Evolutionary conservation across 2,797 vertebrate species (phyloP).

Genomic region (Oreochromis grahami): DNA sequence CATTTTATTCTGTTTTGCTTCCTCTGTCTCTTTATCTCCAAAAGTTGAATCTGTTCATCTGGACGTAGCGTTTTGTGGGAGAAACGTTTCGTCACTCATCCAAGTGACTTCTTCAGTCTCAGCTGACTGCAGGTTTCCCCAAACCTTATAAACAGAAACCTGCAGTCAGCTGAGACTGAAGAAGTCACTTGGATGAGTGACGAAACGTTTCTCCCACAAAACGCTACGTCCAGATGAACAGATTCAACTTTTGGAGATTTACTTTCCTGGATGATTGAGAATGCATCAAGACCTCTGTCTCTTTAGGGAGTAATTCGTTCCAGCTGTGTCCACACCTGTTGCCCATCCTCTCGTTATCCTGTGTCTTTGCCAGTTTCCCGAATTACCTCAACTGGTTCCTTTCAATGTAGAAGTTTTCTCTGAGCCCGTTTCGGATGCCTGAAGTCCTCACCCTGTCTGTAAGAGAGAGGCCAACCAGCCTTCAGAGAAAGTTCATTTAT

Average conservation of each 20-base stretch:
- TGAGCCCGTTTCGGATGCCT: neutral
- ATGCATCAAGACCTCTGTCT: neutral
- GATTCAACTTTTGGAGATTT: too few species aligned
- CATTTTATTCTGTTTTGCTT: neutral
- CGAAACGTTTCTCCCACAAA: too few species aligned
- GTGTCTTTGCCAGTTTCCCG: neutral
- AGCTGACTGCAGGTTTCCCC: too few species aligned
- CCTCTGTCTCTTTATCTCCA: neutral
- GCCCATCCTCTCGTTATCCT: neutral
- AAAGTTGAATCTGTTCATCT: too few species aligned
- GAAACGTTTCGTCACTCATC: too few species aligned
- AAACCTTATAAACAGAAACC: too few species aligned
- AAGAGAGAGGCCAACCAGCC: neutral
- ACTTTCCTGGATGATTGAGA: too few species aligned
- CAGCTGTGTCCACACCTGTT: neutral
- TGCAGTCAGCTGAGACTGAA: too few species aligned
- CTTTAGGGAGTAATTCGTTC: neutral
- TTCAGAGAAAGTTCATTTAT: neutral
- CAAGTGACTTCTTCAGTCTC: too few species aligned
- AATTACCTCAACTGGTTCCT: neutral
- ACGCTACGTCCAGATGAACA: too few species aligned
- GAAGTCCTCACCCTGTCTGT: neutral
- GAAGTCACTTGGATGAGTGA: too few species aligned
- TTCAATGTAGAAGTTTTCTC: neutral
- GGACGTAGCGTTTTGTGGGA: too few species aligned